phyloP scores from a whole-genome alignment of 2,888 invertebrate species.

The Cheilosia scutellata region DNA sequence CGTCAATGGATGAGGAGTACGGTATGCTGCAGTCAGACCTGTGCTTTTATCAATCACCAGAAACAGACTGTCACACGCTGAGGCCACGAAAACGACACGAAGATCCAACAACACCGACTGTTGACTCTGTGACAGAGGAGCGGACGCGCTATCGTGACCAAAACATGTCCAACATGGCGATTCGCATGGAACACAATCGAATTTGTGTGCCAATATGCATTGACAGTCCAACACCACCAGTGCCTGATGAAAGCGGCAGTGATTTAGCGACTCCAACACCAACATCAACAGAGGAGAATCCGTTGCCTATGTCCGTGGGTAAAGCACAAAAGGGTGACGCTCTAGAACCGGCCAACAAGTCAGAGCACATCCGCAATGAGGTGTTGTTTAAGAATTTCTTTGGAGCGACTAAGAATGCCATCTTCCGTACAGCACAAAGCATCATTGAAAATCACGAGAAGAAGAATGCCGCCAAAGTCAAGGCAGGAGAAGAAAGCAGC shows the following conservation, averaged over 20 bases:
- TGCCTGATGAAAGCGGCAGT: conserved; percentile 68
- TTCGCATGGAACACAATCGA: conserved; percentile 69
- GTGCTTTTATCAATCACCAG: conserved; percentile 83
- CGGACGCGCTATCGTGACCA: conserved; percentile 78
- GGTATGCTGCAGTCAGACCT: conserved; percentile 82
- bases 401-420: conserved; percentile 84
- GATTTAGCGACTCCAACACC: conserved; percentile 72
- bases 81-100: conserved; percentile 81
- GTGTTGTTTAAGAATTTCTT: conserved; percentile 84
- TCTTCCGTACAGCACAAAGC: conserved; percentile 84
- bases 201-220: conserved; percentile 78
- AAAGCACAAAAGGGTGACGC: conserved; percentile 76
- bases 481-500: conserved; percentile 70
- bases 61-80: conserved; percentile 81
- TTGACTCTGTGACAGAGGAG: conserved; percentile 75
- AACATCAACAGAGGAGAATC: conserved; percentile 64
- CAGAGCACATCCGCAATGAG: conserved; percentile 80
- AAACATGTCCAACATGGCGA: conserved; percentile 76
- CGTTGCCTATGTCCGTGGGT: conserved; percentile 38
- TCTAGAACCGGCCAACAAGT: conserved; percentile 78
- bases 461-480: conserved; percentile 83
- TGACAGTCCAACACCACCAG: conserved; percentile 66
- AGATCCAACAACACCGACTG: conserved; percentile 77
- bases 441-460: conserved; percentile 84
- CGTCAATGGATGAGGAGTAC: conserved; percentile 84